Evolutionary conservation across 2,888 invertebrate species (phyloP).

Genomic region (Drosophila lutescens): DNA sequence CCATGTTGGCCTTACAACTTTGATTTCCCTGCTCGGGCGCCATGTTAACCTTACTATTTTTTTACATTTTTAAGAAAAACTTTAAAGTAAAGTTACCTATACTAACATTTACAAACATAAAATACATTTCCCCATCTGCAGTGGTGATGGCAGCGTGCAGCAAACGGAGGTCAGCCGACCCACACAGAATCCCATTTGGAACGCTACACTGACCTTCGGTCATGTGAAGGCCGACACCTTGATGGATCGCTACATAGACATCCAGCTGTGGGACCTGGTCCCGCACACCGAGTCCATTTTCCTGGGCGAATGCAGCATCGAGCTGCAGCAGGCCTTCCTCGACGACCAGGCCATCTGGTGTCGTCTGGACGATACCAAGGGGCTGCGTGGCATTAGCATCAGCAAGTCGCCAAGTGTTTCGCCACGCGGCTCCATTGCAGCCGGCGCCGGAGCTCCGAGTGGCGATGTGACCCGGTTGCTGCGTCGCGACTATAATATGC

Average conservation of each 20-base stretch:
- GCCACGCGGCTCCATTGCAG: conserved; percentile 89
- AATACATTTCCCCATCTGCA: conserved; percentile 74
- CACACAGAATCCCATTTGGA: conserved; percentile 96
- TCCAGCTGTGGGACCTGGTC: conserved; percentile 94
- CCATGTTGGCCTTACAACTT: background rate
- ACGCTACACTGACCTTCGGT: conserved; percentile 93
- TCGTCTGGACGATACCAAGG: conserved; percentile 91
- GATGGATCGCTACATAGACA: conserved; percentile 92
- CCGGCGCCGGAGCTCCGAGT: conserved; percentile 86
- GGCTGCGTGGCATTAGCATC: conserved; percentile 86
- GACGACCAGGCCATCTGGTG: conserved; percentile 96
- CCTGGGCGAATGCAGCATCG: conserved; percentile 90
- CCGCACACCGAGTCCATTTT: conserved; percentile 93
- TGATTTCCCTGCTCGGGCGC: too few species aligned
- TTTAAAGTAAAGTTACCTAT: too few species aligned
- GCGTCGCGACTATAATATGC: conserved; percentile 90
- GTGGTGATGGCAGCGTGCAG: conserved; percentile 90
- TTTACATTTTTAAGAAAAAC: too few species aligned
- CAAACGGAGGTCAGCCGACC: conserved; percentile 94
- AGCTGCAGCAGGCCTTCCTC: conserved; percentile 89
- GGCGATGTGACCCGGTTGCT: conserved; percentile 88
- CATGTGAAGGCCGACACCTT: conserved; percentile 92
- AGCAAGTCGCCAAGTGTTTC: conserved; percentile 91
- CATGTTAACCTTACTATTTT: too few species aligned
- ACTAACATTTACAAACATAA: background rate